Evolutionary conservation across 2,888 invertebrate species (phyloP).

Genomic region (Hydraecia micacea): DNA sequence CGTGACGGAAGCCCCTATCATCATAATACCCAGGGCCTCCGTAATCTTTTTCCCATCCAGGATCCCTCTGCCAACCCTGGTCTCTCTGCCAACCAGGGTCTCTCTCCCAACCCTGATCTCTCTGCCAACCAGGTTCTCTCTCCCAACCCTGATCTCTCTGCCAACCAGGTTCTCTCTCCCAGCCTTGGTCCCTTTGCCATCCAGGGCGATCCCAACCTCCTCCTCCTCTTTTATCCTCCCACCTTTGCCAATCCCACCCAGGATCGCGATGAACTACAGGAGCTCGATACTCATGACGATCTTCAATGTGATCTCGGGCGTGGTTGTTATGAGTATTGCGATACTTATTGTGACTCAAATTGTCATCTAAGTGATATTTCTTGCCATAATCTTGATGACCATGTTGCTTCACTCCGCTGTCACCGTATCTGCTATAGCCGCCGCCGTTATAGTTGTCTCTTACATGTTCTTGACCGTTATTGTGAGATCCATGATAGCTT

Average conservation of each 20-base stretch:
- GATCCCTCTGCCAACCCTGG: slow-evolving; percentile 72
- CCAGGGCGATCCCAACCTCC: slow-evolving; percentile 74
- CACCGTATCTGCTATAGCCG: slow-evolving; percentile 83
- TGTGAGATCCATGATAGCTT: slow-evolving; percentile 84
- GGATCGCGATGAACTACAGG: slow-evolving; percentile 76
- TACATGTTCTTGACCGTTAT: slow-evolving; percentile 83
- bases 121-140: slow-evolving; percentile 70
- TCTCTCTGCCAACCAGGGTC: slow-evolving; percentile 73
- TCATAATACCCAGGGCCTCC: slow-evolving; percentile 86
- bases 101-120: slow-evolving; percentile 69
- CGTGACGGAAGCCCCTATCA: slow-evolving; percentile 82
- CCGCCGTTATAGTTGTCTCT: slow-evolving; percentile 83
- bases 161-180: slow-evolving; percentile 75
- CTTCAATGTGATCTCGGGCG: slow-evolving; percentile 81
- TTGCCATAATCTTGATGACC: slow-evolving; percentile 85
- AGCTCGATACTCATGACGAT: slow-evolving; percentile 78
- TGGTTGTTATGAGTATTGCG: slow-evolving; percentile 82
- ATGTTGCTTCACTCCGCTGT: slow-evolving; percentile 82
- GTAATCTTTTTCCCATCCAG: slow-evolving; percentile 80
- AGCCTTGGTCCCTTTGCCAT: slow-evolving; percentile 72
- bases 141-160: slow-evolving; percentile 69
- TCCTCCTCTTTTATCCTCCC: slow-evolving; percentile 74
- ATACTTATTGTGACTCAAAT: slow-evolving; percentile 83
- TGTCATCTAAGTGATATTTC: slow-evolving; percentile 86
- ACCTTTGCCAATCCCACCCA: slow-evolving; percentile 81